phyloP scores from a whole-genome alignment of 2,113 vertebrate species.

The Phyllostomus hastatus region DNA sequence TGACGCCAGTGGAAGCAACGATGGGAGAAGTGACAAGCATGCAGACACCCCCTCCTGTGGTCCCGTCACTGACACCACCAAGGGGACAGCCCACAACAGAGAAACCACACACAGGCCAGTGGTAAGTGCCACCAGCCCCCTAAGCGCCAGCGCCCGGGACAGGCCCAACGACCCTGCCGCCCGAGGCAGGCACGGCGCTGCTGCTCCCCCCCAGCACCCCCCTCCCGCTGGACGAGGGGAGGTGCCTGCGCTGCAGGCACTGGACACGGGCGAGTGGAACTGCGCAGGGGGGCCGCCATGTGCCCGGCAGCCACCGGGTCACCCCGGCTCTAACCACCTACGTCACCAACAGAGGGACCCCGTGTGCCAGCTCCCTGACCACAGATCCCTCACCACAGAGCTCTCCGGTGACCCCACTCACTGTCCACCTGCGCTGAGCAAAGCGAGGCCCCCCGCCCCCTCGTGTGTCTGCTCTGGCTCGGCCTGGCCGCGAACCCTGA shows the following conservation, averaged over 20 bases:
- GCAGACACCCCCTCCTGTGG: background rate
- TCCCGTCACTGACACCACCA: background rate
- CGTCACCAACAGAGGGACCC: background rate
- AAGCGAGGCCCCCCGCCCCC: background rate
- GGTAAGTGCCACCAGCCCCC: background rate
- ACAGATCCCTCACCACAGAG: too few relatives aligned
- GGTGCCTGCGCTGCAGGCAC: background rate
- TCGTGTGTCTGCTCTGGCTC: background rate
- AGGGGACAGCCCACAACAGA: background rate
- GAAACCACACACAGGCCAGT: background rate
- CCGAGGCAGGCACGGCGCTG: background rate
- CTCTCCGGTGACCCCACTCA: background rate
- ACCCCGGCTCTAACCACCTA: background rate
- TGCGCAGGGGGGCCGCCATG: background rate
- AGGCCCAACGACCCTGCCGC: background rate
- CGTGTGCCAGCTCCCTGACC: background rate
- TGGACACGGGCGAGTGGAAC: fast-evolving
- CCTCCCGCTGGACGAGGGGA: background rate
- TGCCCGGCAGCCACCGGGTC: too few relatives aligned
- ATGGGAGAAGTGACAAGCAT: background rate
- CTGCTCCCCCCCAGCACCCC: background rate
- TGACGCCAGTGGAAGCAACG: background rate
- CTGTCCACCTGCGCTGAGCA: background rate
- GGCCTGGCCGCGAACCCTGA: background rate
- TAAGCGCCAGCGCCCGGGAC: background rate